Percentiles rank a stretch among this genome's conserved stretches.
These are phyloP conservation scores for Ailurus styani DNA, from an alignment of 2,113 vertebrate species.

Conservation along the genomic window DNA sequence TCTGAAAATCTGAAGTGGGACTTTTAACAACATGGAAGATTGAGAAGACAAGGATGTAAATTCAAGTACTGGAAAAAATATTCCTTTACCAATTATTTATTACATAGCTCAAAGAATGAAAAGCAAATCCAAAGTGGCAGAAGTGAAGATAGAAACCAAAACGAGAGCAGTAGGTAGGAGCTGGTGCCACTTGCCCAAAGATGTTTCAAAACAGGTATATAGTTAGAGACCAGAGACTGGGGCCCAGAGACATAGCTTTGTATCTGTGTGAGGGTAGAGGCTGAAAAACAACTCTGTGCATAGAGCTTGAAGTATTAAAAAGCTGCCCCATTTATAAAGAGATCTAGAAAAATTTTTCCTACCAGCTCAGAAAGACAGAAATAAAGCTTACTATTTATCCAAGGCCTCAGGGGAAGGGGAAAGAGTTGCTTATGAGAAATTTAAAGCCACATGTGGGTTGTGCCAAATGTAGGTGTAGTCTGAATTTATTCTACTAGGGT, in stretches of 20 bases:
- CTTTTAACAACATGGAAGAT: not conserved
- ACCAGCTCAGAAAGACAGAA: not conserved
- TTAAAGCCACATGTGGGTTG: not conserved
- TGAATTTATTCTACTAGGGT: not conserved
- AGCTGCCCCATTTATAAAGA: not conserved
- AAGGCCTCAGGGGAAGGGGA: not conserved
- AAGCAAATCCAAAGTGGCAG: not conserved
- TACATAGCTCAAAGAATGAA: not conserved
- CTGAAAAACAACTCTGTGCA: not conserved
- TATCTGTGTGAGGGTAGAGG: not conserved
- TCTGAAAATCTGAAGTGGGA: not conserved
- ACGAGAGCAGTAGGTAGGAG: not conserved
- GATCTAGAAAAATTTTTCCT: not conserved
- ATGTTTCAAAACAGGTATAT: not conserved
- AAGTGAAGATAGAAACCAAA: constrained; percentile 8
- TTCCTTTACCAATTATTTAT: not conserved
- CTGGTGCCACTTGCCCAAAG: not conserved
- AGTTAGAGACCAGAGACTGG: not conserved
- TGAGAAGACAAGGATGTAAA: not conserved
- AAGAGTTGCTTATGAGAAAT: constrained; percentile 4
- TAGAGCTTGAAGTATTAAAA: not conserved
- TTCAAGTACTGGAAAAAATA: not conserved
- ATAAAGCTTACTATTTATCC: not conserved
- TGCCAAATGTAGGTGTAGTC: not conserved
- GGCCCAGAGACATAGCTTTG: not conserved